A percentile compares a stretch with the other conserved stretches of the same genome.
Conservation (phyloP, 2,797 vertebrate genomes). For the Clarias laeviceps region DNA sequence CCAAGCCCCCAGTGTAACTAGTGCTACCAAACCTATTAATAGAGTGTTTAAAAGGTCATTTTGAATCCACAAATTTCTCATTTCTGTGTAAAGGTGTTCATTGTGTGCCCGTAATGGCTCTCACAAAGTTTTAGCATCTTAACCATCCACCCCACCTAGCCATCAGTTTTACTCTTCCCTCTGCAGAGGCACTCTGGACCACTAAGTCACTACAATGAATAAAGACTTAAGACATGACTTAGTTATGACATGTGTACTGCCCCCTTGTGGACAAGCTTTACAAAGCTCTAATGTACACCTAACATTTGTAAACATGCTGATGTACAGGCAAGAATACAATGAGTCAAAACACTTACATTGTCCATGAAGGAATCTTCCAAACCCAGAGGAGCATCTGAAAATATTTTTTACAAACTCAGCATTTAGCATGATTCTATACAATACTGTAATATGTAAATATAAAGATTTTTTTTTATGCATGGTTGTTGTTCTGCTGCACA, state of each 20-base stretch:
- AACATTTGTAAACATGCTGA: not conserved
- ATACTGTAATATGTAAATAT: not conserved
- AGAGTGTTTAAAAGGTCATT: not conserved
- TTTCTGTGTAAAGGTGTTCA: not conserved
- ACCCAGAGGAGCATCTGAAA: not conserved
- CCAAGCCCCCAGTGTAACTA: too few relatives aligned
- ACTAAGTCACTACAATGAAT: not conserved
- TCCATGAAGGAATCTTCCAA: not conserved
- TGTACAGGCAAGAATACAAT: not conserved
- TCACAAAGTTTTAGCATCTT: not conserved
- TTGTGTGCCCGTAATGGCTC: not conserved
- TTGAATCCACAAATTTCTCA: not conserved
- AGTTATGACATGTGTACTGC: slow-evolving; percentile 33
- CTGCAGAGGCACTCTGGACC: not conserved
- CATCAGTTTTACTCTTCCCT: not conserved
- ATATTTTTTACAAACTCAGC: not conserved
- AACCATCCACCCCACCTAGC: not conserved
- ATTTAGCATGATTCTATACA: not conserved
- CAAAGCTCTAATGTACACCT: not conserved
- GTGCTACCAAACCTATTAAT: not conserved
- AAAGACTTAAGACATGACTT: slow-evolving; percentile 9
- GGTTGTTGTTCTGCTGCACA: too few relatives aligned
- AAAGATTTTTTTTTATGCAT: not conserved
- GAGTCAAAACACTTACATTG: not conserved
- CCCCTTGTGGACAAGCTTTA: slow-evolving; percentile 35